These are phyloP conservation scores for Zeugodacus cucurbitae DNA, from an alignment of 1,140 invertebrate species.

Conservation along the genomic window DNA sequence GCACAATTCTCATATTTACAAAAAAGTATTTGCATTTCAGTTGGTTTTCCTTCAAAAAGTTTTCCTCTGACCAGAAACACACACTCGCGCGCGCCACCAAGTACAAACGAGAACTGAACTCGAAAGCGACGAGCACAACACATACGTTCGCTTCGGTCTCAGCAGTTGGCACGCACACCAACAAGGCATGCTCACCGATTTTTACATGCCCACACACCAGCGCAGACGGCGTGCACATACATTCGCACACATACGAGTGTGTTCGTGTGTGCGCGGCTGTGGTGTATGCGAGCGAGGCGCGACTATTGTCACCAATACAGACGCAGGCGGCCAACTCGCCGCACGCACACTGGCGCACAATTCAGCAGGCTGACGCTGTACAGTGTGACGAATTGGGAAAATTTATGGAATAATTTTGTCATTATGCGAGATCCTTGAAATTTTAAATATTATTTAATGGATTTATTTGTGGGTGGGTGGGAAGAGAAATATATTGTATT, in stretches of 20 bases:
- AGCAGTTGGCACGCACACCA: slow-evolving; percentile 16
- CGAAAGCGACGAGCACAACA: slow-evolving; percentile 20
- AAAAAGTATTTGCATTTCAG: slow-evolving; percentile 9
- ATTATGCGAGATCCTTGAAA: not conserved
- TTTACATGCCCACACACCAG: not conserved
- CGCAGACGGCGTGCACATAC: not conserved
- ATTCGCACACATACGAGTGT: not conserved
- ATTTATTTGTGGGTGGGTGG: too few relatives aligned
- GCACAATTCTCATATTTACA: not conserved
- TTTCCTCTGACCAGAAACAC: slow-evolving; percentile 27
- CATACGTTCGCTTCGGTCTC: not conserved
- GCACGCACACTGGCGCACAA: not conserved
- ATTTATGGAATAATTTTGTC: too few relatives aligned
- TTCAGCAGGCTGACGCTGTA: slow-evolving; percentile 18
- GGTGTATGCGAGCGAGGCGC: not conserved
- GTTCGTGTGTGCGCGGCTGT: not conserved
- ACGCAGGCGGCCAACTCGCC: not conserved
- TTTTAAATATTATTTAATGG: not conserved
- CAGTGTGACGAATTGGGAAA: not conserved
- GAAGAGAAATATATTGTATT: too few relatives aligned
- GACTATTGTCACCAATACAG: not conserved
- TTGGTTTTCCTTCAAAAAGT: slow-evolving; percentile 9
- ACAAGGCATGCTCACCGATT: not conserved
- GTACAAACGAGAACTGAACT: slow-evolving; percentile 45
- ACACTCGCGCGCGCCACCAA: slow-evolving; percentile 43